A percentile compares a stretch with the other conserved stretches of the same genome.
These are phyloP conservation scores for Nannoperca australis DNA, from an alignment of 2,797 vertebrate genomes.

Conservation along the genomic window DNA sequence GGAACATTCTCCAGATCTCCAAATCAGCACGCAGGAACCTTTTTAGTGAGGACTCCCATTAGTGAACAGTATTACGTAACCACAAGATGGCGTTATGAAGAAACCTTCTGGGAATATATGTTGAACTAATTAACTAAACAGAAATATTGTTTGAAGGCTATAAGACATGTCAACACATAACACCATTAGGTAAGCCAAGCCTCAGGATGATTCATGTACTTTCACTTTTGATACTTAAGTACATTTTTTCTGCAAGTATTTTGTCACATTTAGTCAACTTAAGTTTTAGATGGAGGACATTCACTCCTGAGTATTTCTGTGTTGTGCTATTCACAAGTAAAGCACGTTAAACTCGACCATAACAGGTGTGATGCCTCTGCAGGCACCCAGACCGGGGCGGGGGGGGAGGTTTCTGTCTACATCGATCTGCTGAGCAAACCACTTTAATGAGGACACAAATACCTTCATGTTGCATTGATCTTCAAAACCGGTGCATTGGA, in stretches of 20 bases:
- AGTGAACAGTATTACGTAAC: constrained; percentile 4
- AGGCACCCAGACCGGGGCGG: constrained; percentile 34
- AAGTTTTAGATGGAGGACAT: not conserved
- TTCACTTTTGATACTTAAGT: not conserved
- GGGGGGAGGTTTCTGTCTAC: constrained; percentile 30
- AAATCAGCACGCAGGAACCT: not conserved
- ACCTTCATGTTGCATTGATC: constrained; percentile 80
- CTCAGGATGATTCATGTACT: not conserved
- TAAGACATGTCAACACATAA: not conserved
- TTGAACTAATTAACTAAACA: constrained; percentile 53
- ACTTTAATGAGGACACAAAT: constrained; percentile 82
- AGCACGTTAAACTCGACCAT: not conserved
- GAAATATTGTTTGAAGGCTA: constrained; percentile 25
- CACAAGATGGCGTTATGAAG: not conserved
- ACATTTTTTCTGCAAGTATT: not conserved
- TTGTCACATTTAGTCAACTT: not conserved
- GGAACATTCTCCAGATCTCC: not conserved
- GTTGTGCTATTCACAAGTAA: not conserved
- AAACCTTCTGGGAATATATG: constrained; percentile 51
- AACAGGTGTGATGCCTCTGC: constrained; percentile 9
- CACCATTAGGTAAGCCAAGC: not conserved
- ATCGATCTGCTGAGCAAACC: constrained; percentile 74
- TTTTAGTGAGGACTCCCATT: constrained; percentile 1
- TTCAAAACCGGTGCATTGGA: constrained; percentile 60
- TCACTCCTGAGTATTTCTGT: not conserved